Base-by-base conservation (phyloP, 2,888 invertebrate genomes). In the Limnephilus auricula region DNA sequence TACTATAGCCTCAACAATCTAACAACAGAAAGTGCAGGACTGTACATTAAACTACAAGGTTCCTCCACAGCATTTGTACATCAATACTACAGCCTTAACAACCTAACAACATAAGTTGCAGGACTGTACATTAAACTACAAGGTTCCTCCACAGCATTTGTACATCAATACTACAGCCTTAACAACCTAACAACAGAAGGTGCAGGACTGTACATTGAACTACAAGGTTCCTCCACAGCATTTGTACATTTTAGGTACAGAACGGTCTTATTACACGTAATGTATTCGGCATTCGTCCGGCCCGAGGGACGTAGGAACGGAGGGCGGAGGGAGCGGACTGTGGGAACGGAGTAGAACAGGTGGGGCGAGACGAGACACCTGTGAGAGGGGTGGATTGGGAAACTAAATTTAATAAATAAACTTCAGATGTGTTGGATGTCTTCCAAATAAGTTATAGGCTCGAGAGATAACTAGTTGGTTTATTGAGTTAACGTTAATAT, bases 291-390 rank as follows among this genome's bases (percentile, higher is more conserved):
- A 25, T 65, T 65, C 65, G 65, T 65, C 80, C 89, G 80, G 89
- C 65, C 87, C 45, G 85, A n/a, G 85, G 85, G 85, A 50, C 85
- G 25, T 0, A 50, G 65, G 25, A n/a, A 9, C 65, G 65, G 65
- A 65, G 9, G 65, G 45, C 50, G 65, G 65, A 32, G 78, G 87
- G 87, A 78, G 25, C 30, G 30, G 32, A 45, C 45, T 90, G 90
- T 90, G 90, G 90, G 90, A 90, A 90, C 80, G 30, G 86, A 87
- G 37, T 65, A 80, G 4, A 85, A 80, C 90, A 90, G 90, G 90
- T 90, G 90, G 87, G 86, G 87, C 86, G 87, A 83, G 86, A 80
- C 86, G 87, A 83, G 50, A 90, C 90, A 90, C 87, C 31, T 80
- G 87, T 12, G 50, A 15, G 5, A 87, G 90, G 80, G 86, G 34